Evolutionary conservation across 2,888 invertebrate species (phyloP).

Genomic region (Adelphocoris suturalis): DNA sequence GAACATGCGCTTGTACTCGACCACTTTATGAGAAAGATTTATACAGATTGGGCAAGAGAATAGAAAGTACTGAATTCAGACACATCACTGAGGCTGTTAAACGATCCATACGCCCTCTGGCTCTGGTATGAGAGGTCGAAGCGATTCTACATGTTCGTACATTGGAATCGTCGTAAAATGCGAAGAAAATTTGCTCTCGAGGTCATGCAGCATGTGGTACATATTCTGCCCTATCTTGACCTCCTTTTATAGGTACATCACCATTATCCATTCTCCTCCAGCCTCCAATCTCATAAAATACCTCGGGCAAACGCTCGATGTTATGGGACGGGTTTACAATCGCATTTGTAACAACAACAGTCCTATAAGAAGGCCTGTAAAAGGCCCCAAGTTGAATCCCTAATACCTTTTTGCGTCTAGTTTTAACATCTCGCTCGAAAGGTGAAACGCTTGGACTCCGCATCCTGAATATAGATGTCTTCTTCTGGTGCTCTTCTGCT

Average conservation of each 20-base stretch:
- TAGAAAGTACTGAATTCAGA: too few relatives aligned
- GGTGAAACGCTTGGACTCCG: conserved; percentile 3
- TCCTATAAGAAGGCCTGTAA: not conserved
- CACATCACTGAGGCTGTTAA: too few relatives aligned
- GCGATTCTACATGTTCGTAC: too few relatives aligned
- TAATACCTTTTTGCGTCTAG: conserved; percentile 28
- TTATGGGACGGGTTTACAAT: conserved; percentile 53
- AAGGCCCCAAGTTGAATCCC: not conserved
- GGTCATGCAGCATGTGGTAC: not conserved
- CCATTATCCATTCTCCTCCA: conserved; percentile 23
- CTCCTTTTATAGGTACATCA: conserved; percentile 11
- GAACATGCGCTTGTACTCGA: too few relatives aligned
- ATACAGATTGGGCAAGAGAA: too few relatives aligned
- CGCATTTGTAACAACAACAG: conserved; percentile 51
- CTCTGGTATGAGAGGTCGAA: too few relatives aligned
- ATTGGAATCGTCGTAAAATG: too few relatives aligned
- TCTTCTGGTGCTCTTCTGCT: not conserved
- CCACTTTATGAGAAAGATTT: too few relatives aligned
- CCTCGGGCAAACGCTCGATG: not conserved
- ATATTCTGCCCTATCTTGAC: not conserved
- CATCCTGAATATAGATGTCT: conserved; percentile 42
- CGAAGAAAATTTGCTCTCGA: too few relatives aligned
- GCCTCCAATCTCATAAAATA: conserved; percentile 26
- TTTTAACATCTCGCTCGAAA: conserved; percentile 23
- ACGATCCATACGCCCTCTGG: too few relatives aligned